Evolutionary conservation across 2,888 invertebrate species (phyloP), one percentile per base, ranked within the genome.

Genomic region (Timandra comae): DNA sequence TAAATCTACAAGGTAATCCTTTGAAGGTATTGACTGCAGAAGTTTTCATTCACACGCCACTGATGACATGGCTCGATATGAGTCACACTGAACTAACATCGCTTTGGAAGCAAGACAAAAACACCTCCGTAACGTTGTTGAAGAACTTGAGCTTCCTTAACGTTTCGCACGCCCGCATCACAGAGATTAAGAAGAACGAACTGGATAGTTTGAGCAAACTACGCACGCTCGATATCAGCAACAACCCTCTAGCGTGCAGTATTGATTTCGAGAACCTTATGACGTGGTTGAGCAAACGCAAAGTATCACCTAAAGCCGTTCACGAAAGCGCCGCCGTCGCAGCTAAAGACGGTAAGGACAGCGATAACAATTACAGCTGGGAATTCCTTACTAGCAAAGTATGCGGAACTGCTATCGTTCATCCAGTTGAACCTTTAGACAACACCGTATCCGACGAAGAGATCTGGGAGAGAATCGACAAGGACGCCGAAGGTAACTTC

Each of bases 1-100:
- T 94, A 7, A 91, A 89, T 57, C 84, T 95, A 26, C 90, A 91
- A 46, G 91, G 91, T 7, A 95, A 94, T 70, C 91, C 91, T 1
- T 77, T 94, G 37, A 87, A 87, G 42, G 86, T 87, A 6, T 63
- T 95, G 2, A 89, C 91, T 32, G 88, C 91, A 1, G 87, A 89
- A 35, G 84, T 92, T 2, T 94, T 94, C 69, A 57, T 88, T 36
- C 79, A 88, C 33, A 88, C 91, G 20, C 87, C 87, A 3, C 78
- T 87, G 44, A 79, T 94, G 12, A 86, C 86, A 13, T 88, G 88
- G 57, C 70, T 95, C 32, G 93, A 94, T 56, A 88, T 91, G 32
- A 93, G 92, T 62, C 88, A 89, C 56, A 91, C 91, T 45, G 87
- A 88, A 36, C 67, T 94, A 41, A 87, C 86, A n/a, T 79, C 89